phyloP scores from a whole-genome alignment of 2,888 invertebrate species.

The Zaprionus lineosus region DNA sequence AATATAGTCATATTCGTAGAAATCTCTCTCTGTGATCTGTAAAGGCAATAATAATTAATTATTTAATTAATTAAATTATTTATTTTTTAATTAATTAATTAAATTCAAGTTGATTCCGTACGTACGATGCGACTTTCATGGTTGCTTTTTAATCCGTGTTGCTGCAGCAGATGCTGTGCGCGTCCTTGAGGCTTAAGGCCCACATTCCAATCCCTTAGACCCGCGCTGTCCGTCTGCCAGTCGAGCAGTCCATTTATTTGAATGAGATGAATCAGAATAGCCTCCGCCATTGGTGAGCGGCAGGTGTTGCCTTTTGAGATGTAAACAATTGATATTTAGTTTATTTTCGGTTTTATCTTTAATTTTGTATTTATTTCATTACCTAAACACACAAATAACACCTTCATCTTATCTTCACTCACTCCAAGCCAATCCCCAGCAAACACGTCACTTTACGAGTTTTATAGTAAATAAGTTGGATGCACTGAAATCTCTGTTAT shows the following conservation, averaged over 20 bases:
- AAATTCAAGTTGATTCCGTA: no score
- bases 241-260: constrained; percentile 78
- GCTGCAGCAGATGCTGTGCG: constrained; percentile 84
- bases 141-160: constrained; percentile 85
- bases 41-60: fast-evolving
- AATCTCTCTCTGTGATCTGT: constrained; percentile 89
- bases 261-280: constrained; percentile 86
- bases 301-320: constrained; percentile 91
- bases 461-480: constrained; percentile 14
- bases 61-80: background rate
- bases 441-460: constrained; percentile 17
- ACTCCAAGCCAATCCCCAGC: background rate
- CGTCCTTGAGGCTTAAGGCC: constrained; percentile 90
- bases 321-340: background rate
- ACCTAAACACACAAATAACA: constrained; percentile 81
- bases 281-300: constrained; percentile 97
- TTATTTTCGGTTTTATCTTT: background rate
- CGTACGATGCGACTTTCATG: constrained; percentile 86
- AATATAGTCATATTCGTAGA: constrained; percentile 90
- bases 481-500: no score
- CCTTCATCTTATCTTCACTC: constrained; percentile 47
- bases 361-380: constrained; percentile 11
- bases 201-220: constrained; percentile 92
- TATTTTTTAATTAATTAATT: background rate
- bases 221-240: constrained; percentile 96